Conservation (phyloP, 2,888 invertebrate genomes). For the Lathronympha strigana region DNA sequence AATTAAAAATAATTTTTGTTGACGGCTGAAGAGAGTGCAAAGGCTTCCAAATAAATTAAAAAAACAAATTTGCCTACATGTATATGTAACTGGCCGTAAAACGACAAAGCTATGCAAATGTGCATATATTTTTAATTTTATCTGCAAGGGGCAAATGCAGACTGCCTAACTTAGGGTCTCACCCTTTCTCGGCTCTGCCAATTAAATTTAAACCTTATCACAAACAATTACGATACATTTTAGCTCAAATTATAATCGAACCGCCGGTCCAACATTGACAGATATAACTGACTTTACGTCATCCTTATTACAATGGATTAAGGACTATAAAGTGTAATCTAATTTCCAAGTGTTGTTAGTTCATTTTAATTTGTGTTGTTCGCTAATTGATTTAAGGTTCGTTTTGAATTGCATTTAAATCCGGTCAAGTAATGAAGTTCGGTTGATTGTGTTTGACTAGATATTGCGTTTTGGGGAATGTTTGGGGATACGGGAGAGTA, state of each 20-base stretch:
- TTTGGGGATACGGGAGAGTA: slow-evolving; percentile 21
- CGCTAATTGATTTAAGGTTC: slow-evolving; percentile 37
- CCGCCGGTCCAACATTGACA: not conserved
- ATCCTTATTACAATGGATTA: not conserved
- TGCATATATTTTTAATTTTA: slow-evolving; percentile 63
- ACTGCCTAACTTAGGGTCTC: slow-evolving; percentile 60
- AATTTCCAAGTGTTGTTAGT: not conserved
- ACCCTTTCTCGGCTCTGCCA: slow-evolving; percentile 54
- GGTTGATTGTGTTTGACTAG: slow-evolving; percentile 43
- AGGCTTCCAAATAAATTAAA: not conserved
- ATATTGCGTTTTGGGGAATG: slow-evolving; percentile 38
- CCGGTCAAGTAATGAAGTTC: slow-evolving; percentile 53
- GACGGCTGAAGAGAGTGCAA: too few relatives aligned
- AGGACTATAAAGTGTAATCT: not conserved
- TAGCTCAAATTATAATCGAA: not conserved
- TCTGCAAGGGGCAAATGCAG: slow-evolving; percentile 57
- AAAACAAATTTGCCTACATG: not conserved
- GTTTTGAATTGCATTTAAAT: slow-evolving; percentile 49
- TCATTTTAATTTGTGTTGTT: slow-evolving; percentile 32
- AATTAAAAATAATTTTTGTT: too few relatives aligned
- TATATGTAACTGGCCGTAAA: slow-evolving; percentile 46
- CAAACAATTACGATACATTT: not conserved
- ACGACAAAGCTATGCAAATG: slow-evolving; percentile 53
- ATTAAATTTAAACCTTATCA: slow-evolving; percentile 44
- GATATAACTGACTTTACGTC: not conserved